phyloP scores from a whole-genome alignment of 2,888 invertebrate species.

The Chrysodeixis includens region DNA sequence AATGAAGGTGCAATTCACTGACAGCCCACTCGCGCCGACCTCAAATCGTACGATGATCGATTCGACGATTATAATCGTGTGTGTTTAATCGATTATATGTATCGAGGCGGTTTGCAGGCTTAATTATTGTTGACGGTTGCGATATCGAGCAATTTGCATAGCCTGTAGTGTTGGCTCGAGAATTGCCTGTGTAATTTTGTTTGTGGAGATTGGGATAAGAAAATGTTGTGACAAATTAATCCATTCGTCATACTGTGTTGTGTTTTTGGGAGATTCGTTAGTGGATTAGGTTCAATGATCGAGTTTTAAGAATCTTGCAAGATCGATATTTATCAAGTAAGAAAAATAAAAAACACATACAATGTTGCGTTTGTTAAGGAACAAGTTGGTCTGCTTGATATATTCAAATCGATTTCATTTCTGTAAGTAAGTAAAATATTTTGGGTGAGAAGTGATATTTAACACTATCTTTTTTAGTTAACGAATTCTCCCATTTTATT shows the following conservation, averaged over 20 bases:
- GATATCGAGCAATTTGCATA: slow-evolving; percentile 59
- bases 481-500: too few species aligned
- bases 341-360: background rate
- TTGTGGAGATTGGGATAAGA: slow-evolving; percentile 37
- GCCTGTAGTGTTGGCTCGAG: slow-evolving; percentile 31
- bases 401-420: background rate
- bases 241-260: background rate
- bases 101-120: slow-evolving; percentile 64
- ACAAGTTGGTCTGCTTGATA: too few species aligned
- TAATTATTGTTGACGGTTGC: slow-evolving; percentile 69
- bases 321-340: background rate
- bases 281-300: background rate
- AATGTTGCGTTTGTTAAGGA: background rate
- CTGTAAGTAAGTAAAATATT: background rate
- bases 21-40: slow-evolving; percentile 74
- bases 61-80: slow-evolving; percentile 74
- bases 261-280: background rate
- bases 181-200: slow-evolving; percentile 14
- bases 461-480: too few species aligned
- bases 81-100: slow-evolving; percentile 74
- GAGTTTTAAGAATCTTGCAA: background rate
- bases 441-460: too few species aligned
- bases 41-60: slow-evolving; percentile 74
- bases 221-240: slow-evolving; percentile 35
- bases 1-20: slow-evolving; percentile 80